Evolutionary conservation across 2,888 invertebrate genomes (phyloP).

Genomic region (Aphidoletes aphidimyza): DNA sequence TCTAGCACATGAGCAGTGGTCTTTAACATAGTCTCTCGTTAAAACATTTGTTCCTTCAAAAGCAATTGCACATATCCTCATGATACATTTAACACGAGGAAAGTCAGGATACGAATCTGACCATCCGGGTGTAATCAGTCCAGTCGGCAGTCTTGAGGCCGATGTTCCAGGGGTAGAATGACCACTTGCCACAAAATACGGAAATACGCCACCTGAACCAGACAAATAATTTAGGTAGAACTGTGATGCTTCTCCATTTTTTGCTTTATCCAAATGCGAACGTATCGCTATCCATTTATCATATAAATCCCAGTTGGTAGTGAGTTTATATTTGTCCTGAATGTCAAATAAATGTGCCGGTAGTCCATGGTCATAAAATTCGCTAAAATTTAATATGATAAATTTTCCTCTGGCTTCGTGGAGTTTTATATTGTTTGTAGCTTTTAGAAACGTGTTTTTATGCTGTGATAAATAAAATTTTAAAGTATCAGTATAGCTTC

Average conservation of each 20-base stretch:
- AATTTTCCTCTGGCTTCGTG: slow-evolving; percentile 47
- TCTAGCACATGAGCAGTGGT: background rate
- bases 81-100: background rate
- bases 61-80: background rate
- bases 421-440: background rate
- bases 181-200: slow-evolving; percentile 53
- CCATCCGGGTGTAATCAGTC: slow-evolving; percentile 16
- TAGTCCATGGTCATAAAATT: background rate
- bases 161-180: background rate
- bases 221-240: slow-evolving; percentile 53
- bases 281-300: background rate
- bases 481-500: background rate
- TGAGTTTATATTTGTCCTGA: background rate
- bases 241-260: background rate
- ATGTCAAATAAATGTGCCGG: background rate
- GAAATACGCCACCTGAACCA: slow-evolving; percentile 22
- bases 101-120: slow-evolving; percentile 8
- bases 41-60: slow-evolving; percentile 54
- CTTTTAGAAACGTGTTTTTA: background rate
- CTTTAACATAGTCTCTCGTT: background rate
- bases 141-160: background rate
- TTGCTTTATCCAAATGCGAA: background rate
- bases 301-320: slow-evolving; percentile 22
- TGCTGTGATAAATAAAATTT: background rate
- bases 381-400: background rate